Conservation (phyloP, 1,140 invertebrate species). For the Temnothorax nylanderi region DNA sequence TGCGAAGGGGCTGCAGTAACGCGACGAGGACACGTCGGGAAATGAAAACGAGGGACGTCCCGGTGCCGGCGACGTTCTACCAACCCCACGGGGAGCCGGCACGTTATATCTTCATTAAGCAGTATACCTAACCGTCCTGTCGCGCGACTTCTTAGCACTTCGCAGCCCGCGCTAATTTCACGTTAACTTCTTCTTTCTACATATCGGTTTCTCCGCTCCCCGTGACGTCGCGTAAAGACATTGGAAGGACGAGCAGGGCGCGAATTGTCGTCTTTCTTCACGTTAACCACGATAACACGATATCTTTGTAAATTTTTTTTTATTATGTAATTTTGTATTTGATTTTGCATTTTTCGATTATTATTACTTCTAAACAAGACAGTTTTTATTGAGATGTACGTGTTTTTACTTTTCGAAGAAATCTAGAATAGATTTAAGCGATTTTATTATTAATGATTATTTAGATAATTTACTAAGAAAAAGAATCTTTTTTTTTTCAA, state of each 20-base stretch:
- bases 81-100: slow-evolving; percentile 72
- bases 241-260: slow-evolving; percentile 16
- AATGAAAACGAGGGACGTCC: slow-evolving; percentile 75
- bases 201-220: slow-evolving; percentile 59
- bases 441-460: neutral
- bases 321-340: neutral
- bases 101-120: slow-evolving; percentile 84
- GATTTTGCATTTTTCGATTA: neutral
- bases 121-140: slow-evolving; percentile 72
- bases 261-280: neutral
- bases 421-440: neutral
- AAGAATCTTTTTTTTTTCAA: neutral
- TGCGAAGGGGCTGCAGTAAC: slow-evolving; percentile 66
- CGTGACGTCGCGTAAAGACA: slow-evolving; percentile 54
- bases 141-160: slow-evolving; percentile 76
- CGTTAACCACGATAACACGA: neutral
- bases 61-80: slow-evolving; percentile 70
- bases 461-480: neutral
- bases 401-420: neutral
- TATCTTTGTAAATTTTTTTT: neutral
- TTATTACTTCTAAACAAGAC: neutral
- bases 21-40: slow-evolving; percentile 72
- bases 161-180: slow-evolving; percentile 68
- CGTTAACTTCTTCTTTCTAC: slow-evolving; percentile 70
- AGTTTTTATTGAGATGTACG: neutral